Base-by-base conservation (phyloP, 2,113 vertebrate genomes). In the Pionites leucogaster region DNA sequence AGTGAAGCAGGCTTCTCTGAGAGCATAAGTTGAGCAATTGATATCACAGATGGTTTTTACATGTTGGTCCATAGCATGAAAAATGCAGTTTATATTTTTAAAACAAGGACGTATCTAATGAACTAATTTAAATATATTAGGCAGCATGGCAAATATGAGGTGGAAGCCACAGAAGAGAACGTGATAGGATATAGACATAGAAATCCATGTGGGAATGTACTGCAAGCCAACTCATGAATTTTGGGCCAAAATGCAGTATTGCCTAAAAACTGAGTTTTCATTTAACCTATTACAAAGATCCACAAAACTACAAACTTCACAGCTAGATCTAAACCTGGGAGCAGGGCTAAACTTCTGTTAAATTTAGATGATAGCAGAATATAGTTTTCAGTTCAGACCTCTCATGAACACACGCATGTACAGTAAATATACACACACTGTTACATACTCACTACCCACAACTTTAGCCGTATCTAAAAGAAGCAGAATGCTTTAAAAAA, bases 31-130 rank as follows among this genome's bases (percentile, higher is more conserved):
- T 92, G 95, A 96, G 95, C 95, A 94, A 75, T 2, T 82, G 93
- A 46, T 91, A 95, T 13, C 93, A 95, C 94, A 96, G 95, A 96
- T 93, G 93, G 95, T 92, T 96, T 94, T 92, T 86, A 96, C 85
- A 92, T 93, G 88, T 93, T 96, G 86, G 92, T 93, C 90, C 95
- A 76, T 92, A 95, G 94, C 81, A 78, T 95, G 76, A 93, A 90
- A 97, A 94, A 96, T 25, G 17, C 5, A n/a, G 76, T 50, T 86
- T 86, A 75, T 96, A 80, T 95, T 97, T 96, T 95, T 93, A 93
- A 93, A 94, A 83, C 72, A 86, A 1, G 52, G 82, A 85, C 2
- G 0, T 71, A 86, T 41, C 68, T 93, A 93, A 96, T 88, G 76
- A 93, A 88, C 69, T 90, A 60, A 28, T 79, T 90, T 93, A 90